Evolutionary conservation across 1,140 invertebrate genomes (phyloP).

Genomic region (Lepidurus apus): DNA sequence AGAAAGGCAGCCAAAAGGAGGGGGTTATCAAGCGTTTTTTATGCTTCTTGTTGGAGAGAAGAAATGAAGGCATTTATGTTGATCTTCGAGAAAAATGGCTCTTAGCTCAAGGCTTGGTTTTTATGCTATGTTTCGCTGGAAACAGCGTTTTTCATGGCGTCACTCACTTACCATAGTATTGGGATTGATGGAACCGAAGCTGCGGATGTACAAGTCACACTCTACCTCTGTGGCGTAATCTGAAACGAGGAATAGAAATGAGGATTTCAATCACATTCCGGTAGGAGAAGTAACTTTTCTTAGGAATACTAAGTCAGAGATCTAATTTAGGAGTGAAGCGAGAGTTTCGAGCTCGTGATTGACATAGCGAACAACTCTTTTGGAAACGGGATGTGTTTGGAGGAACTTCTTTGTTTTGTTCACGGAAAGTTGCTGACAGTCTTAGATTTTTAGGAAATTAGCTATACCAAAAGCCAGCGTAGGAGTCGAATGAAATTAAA

Average conservation of each 20-base stretch:
- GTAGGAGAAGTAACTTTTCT: not conserved
- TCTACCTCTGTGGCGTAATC: constrained; percentile 47
- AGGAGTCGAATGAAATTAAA: too few relatives aligned
- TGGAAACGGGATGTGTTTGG: not conserved
- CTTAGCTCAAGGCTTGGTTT: not conserved
- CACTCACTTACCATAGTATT: constrained; percentile 49
- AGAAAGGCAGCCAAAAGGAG: too few relatives aligned
- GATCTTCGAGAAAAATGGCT: not conserved
- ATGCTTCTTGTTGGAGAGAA: not conserved
- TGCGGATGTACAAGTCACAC: constrained; percentile 50
- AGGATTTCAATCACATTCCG: constrained; percentile 20
- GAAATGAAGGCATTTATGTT: not conserved
- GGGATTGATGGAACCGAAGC: constrained; percentile 52
- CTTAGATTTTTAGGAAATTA: too few relatives aligned
- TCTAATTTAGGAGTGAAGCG: not conserved
- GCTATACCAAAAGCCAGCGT: too few relatives aligned
- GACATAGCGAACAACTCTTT: not conserved
- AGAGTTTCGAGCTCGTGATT: not conserved
- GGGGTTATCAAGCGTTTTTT: not conserved
- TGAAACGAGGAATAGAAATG: constrained; percentile 38
- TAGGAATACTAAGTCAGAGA: not conserved
- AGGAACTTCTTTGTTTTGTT: not conserved
- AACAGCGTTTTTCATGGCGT: constrained; percentile 6
- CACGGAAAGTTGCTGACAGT: too few relatives aligned
- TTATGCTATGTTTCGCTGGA: not conserved